Evolutionary conservation across 1,140 invertebrate species (phyloP).

Genomic region (Tetragnatha versicolor): DNA sequence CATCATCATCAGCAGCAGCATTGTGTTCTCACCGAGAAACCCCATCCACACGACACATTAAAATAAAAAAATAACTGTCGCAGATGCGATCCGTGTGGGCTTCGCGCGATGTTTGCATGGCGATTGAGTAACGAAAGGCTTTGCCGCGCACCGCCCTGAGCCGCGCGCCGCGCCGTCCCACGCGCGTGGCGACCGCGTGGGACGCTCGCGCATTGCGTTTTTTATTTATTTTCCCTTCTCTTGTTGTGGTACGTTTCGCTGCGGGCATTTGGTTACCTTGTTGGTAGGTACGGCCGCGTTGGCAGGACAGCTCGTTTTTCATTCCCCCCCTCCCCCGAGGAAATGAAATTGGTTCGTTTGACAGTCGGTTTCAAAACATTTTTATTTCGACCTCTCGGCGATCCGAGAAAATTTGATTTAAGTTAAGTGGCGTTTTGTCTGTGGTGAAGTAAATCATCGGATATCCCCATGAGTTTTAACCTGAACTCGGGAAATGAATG

Average conservation of each 20-base stretch:
- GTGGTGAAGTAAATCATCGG: no score
- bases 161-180: not conserved
- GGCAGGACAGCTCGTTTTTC: constrained; percentile 19
- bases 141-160: no score
- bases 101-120: constrained; percentile 21
- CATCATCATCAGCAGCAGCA: not conserved
- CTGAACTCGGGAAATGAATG: no score
- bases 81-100: constrained; percentile 37
- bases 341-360: no score
- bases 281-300: constrained; percentile 3
- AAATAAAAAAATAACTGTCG: constrained; percentile 21
- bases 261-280: constrained; percentile 32
- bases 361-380: no score
- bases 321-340: not conserved
- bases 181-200: not conserved
- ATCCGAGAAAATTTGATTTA: no score
- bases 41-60: not conserved
- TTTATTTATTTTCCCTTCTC: no score
- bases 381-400: no score
- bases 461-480: no score
- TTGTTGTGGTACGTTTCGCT: constrained; percentile 25
- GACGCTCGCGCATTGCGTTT: no score
- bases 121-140: constrained; percentile 50
- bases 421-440: no score
- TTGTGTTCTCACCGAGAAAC: constrained; percentile 3